These are phyloP conservation scores for Zenarchopterus dispar DNA, from an alignment of 2,797 vertebrate species.

Conservation along the genomic window DNA sequence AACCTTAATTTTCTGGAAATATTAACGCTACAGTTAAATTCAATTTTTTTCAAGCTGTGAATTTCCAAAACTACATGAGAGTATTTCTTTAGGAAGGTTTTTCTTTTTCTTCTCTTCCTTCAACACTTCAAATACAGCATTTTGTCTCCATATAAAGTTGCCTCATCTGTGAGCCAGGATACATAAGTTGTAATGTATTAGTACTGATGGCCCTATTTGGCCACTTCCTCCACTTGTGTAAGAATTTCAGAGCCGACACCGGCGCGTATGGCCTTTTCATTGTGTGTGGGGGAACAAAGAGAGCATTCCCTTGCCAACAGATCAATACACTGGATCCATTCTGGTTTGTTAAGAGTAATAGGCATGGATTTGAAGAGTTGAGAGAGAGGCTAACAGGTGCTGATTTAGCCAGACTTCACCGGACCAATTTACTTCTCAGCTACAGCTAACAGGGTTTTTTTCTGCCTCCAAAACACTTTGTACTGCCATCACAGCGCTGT, in stretches of 20 bases:
- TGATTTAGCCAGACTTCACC: constrained; percentile 59
- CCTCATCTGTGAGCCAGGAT: no score
- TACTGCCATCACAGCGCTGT: constrained; percentile 43
- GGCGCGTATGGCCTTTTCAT: constrained; percentile 2
- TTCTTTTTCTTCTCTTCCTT: no score
- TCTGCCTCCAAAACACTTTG: constrained; percentile 57
- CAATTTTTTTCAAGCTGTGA: not conserved
- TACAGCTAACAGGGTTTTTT: constrained; percentile 58
- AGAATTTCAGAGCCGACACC: constrained; percentile 1
- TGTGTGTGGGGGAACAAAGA: constrained; percentile 46
- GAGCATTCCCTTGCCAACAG: constrained; percentile 61
- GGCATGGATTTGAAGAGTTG: constrained; percentile 67
- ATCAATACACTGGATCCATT: constrained; percentile 77
- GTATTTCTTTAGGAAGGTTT: not conserved
- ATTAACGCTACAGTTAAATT: not conserved
- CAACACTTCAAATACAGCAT: no score
- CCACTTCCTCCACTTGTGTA: not conserved
- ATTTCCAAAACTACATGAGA: constrained; percentile 8
- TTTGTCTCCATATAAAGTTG: no score
- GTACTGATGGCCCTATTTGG: not conserved
- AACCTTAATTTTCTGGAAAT: not conserved
- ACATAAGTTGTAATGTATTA: not conserved
- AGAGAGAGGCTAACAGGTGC: constrained; percentile 48
- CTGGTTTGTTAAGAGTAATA: constrained; percentile 79
- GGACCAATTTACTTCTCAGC: constrained; percentile 67